phyloP scores from a whole-genome alignment of 2,888 invertebrate species.

The Phlogophora meticulosa region DNA sequence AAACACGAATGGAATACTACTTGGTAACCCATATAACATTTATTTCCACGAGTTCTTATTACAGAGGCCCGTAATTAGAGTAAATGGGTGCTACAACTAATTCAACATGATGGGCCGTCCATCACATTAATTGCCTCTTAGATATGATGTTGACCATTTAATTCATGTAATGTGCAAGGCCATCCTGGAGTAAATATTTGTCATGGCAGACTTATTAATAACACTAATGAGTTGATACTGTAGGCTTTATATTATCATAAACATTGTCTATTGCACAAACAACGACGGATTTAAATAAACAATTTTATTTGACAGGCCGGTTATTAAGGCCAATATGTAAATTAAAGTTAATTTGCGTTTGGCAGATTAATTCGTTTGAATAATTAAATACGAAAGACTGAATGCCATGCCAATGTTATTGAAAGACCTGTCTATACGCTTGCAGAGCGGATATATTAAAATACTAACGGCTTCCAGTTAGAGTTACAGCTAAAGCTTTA shows the following conservation, averaged over 20 bases:
- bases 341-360: conserved; percentile 46
- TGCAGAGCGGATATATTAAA: conserved; percentile 16
- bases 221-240: background rate
- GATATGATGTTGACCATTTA: conserved; percentile 55
- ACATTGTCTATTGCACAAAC: conserved; percentile 12
- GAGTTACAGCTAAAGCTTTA: conserved; percentile 14
- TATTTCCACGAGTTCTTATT: conserved; percentile 30
- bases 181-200: conserved; percentile 36
- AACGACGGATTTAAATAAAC: conserved; percentile 28
- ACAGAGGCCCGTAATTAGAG: conserved; percentile 29
- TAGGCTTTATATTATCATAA: conserved; percentile 1
- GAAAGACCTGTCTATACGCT: conserved; percentile 3
- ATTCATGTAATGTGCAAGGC: conserved; percentile 44
- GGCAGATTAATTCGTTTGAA: conserved; percentile 46
- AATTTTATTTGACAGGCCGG: conserved; percentile 38
- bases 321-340: conserved; percentile 47
- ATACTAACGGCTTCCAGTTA: conserved; percentile 21
- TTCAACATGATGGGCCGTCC: conserved; percentile 45
- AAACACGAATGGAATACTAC: background rate
- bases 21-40: conserved; percentile 6
- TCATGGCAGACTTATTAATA: conserved; percentile 31
- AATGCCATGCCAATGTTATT: conserved; percentile 28
- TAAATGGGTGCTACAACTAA: conserved; percentile 38
- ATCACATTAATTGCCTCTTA: conserved; percentile 49
- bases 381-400: conserved; percentile 41